These are phyloP conservation scores for Morpho helenor DNA, from an alignment of 2,888 invertebrate genomes.

Conservation along the genomic window DNA sequence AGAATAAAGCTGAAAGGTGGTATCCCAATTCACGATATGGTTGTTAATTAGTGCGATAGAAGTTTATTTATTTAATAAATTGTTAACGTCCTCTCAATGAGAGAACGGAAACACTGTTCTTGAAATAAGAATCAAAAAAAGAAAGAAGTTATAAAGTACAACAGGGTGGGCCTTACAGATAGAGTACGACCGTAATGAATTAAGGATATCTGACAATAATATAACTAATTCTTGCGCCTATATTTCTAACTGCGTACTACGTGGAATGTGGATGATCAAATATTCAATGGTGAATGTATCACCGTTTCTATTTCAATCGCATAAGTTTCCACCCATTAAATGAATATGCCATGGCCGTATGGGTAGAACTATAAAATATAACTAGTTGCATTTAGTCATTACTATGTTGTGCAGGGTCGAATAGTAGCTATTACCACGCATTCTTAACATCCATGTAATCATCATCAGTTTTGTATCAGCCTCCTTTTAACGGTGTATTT, in stretches of 20 bases:
- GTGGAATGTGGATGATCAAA: constrained; percentile 2
- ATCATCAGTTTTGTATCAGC: too few relatives aligned
- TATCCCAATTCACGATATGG: constrained; percentile 32
- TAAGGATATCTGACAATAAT: constrained; percentile 75
- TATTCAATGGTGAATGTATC: constrained; percentile 8
- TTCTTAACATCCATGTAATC: too few relatives aligned
- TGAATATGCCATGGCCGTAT: constrained; percentile 1
- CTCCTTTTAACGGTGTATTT: too few relatives aligned
- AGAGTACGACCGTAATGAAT: constrained; percentile 57
- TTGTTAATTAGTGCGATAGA: constrained; percentile 21
- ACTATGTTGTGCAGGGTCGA: not conserved
- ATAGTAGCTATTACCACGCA: too few relatives aligned
- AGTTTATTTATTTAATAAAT: constrained; percentile 19
- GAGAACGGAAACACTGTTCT: not conserved
- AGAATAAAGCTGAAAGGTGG: constrained; percentile 4
- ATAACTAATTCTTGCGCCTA: constrained; percentile 45
- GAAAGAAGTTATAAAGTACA: constrained; percentile 46
- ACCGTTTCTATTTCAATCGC: constrained; percentile 23
- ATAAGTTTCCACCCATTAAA: constrained; percentile 3
- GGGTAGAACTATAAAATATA: too few relatives aligned
- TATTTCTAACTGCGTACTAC: constrained; percentile 19
- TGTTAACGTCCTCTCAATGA: constrained; percentile 6
- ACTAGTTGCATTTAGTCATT: too few relatives aligned
- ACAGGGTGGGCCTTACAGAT: constrained; percentile 53
- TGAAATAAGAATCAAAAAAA: not conserved